Evolutionary conservation across 2,797 vertebrate species (phyloP).

Genomic region (Delichon dasypus): DNA sequence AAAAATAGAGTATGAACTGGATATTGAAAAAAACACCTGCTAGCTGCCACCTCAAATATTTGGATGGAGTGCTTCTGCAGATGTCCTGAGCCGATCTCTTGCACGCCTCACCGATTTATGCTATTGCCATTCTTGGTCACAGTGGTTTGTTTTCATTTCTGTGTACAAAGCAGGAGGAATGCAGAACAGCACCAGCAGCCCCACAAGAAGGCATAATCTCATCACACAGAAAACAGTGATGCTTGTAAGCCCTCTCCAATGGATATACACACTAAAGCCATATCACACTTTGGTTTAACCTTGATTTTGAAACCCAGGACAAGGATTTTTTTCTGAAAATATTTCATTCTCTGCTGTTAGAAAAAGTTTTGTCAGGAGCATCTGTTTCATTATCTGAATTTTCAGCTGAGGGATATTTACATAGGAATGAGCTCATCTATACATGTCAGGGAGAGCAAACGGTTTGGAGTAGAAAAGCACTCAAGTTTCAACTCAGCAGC

Average conservation of each 20-base stretch:
- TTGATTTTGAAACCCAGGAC: not conserved
- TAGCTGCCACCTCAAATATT: conserved; percentile 46
- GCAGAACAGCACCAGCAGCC: conserved; percentile 11
- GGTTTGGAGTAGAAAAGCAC: not conserved
- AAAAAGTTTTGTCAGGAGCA: not conserved
- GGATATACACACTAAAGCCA: not conserved
- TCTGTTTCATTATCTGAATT: not conserved
- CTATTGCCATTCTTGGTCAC: conserved; percentile 60
- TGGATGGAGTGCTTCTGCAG: not conserved
- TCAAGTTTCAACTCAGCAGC: not conserved
- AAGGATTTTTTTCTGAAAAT: conserved; percentile 1
- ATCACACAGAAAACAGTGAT: not conserved
- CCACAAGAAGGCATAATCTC: not conserved
- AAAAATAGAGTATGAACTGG: conserved; percentile 12
- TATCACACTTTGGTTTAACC: not conserved
- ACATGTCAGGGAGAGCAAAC: not conserved
- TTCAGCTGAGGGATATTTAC: not conserved
- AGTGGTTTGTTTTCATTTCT: conserved; percentile 47
- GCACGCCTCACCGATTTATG: not conserved
- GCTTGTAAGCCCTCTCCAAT: not conserved
- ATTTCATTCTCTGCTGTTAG: not conserved
- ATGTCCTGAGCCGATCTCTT: not conserved
- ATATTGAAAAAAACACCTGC: conserved; percentile 44
- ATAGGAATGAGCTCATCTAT: not conserved
- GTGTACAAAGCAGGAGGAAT: conserved; percentile 35